phyloP scores from a whole-genome alignment of 1,140 invertebrate species.

The Vanessa atalanta region DNA sequence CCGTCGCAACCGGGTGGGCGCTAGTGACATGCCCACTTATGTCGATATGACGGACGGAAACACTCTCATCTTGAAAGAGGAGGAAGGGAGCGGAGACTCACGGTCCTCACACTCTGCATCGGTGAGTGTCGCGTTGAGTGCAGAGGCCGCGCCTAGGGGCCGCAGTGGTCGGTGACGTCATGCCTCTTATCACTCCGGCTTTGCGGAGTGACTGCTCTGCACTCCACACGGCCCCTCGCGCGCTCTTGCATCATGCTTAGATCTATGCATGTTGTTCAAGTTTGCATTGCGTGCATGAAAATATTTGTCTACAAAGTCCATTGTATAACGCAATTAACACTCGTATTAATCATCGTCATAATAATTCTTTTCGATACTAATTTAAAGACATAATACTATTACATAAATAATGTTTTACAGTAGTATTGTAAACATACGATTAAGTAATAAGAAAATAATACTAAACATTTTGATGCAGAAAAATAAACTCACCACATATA shows the following conservation, averaged over 20 bases:
- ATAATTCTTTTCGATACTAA: background rate
- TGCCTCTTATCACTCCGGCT: conserved; percentile 53
- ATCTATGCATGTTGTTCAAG: conserved; percentile 51
- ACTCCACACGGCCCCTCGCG: conserved; percentile 54
- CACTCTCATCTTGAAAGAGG: conserved; percentile 63
- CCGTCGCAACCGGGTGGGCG: conserved; percentile 86
- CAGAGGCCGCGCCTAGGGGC: conserved; percentile 55
- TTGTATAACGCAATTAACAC: conserved; percentile 2
- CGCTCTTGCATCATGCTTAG: conserved; percentile 57
- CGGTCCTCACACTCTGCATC: conserved; percentile 66
- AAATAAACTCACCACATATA: no score
- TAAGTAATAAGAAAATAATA: no score
- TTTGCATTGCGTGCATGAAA: conserved; percentile 42
- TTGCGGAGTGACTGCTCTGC: conserved; percentile 51
- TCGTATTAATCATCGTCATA: no score
- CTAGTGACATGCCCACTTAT: conserved; percentile 81
- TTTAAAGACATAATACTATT: background rate
- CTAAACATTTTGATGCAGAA: no score
- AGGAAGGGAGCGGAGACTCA: conserved; percentile 75
- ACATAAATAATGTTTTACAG: background rate
- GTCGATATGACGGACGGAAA: conserved; percentile 44
- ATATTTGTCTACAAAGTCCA: conserved; percentile 9
- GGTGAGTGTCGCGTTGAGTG: conserved; percentile 63
- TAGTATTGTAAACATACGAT: no score
- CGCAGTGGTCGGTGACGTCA: conserved; percentile 66